A percentile compares a stretch with the other conserved stretches of the same genome.
These are phyloP conservation scores for Macroramphosus scolopax DNA, from an alignment of 2,797 vertebrate genomes.

Conservation along the genomic window DNA sequence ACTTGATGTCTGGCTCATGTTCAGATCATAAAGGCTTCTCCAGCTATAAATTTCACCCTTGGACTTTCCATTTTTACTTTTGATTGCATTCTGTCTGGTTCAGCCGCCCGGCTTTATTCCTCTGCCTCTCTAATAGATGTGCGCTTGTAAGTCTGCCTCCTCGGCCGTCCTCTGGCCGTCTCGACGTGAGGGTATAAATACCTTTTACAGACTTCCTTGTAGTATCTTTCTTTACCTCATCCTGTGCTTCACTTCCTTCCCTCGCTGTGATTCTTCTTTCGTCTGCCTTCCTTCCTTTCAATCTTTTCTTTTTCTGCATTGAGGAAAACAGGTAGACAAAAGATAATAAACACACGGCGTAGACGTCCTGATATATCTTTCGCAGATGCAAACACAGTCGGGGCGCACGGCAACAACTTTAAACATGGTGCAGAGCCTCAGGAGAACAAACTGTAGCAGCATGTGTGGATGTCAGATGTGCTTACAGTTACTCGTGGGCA, in stretches of 20 bases:
- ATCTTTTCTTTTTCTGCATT: conserved; percentile 30
- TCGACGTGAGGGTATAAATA: conserved; percentile 62
- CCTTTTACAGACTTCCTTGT: conserved; percentile 59
- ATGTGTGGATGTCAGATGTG: conserved; percentile 41
- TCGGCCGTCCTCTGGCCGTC: conserved; percentile 28
- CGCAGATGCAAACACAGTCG: no score
- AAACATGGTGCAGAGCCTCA: neutral
- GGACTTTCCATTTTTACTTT: conserved; percentile 34
- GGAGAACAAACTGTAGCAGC: conserved; percentile 8
- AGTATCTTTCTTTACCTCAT: conserved; percentile 60
- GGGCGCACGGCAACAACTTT: no score
- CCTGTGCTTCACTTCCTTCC: conserved; percentile 71
- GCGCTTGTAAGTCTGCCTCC: conserved; percentile 43
- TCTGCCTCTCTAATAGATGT: conserved; percentile 25
- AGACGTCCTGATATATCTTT: conserved; percentile 9
- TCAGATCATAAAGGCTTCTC: conserved; percentile 34
- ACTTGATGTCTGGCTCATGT: conserved; percentile 31
- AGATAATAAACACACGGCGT: conserved; percentile 50
- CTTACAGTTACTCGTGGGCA: conserved; percentile 18
- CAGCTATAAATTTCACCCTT: conserved; percentile 27
- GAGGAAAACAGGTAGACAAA: conserved; percentile 40
- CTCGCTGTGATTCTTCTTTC: conserved; percentile 56
- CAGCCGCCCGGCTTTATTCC: conserved; percentile 35
- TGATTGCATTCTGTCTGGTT: conserved; percentile 42
- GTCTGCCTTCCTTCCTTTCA: conserved; percentile 67